Evolutionary conservation across 2,113 vertebrate genomes (phyloP), one percentile per base, ranked within the genome.

Genomic region (Phyllostomus discolor): DNA sequence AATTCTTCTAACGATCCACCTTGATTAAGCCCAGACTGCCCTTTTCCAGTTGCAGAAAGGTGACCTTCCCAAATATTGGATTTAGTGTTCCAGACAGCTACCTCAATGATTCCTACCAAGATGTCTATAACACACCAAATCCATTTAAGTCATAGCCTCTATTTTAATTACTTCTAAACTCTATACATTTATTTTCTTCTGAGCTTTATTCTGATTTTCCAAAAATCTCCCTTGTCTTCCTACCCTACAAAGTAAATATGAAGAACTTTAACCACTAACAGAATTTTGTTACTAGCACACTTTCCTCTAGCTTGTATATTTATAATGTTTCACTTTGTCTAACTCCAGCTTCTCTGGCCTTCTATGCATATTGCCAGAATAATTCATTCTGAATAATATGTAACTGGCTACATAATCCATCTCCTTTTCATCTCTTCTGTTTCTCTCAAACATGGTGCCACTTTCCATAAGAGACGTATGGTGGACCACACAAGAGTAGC

Each of bases 341-440:
- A 70, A 88, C 62, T 95, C 46, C n/a, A 88, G 26, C 16, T 86
- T 91, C 88, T 85, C 78, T 69, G 85, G 64, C 81, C 48, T 94
- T 96, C 93, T 93, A 72, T 94, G 81, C n/a, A 67, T 88, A 81
- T 92, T 96, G n/a, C 73, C 76, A 92, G 76, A 83, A 80, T 91
- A 41, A 81, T 85, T 92, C 91, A 35, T 94, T 82, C 73, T 90
- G 85, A 90, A 90, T 84, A 90, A 85, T 84, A 66, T 92, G 33
- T 85, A 91, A 69, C 72, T 66, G 24, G 64, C 41, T 91, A 82
- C 75, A 92, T 50, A 95, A 90, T 43, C 67, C 41, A 87, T 70
- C 24, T 26, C 5, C 17, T 35, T 94, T 96, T 91, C 31, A 91
- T 90, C 24, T 94, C 95, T n/a, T 81, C 28, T 62, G 46, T 64